A percentile compares a stretch with the other conserved stretches of the same genome.
Conservation (phyloP, 2,113 vertebrate genomes). For the Corapipo altera region DNA sequence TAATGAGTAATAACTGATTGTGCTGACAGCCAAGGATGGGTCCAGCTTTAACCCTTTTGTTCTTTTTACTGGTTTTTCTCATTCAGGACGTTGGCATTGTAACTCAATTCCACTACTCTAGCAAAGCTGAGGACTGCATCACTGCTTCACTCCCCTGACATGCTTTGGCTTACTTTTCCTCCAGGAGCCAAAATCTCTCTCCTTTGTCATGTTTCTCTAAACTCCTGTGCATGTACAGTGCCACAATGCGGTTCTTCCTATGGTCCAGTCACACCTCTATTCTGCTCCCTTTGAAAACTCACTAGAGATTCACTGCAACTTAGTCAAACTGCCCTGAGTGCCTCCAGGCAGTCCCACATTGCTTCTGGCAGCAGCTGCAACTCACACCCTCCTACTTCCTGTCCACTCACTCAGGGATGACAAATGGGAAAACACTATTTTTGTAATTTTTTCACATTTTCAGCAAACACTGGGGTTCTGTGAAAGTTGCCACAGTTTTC, state of each 20-base stretch:
- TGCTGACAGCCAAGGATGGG: neutral
- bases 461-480: neutral
- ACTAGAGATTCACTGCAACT: neutral
- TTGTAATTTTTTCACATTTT: neutral
- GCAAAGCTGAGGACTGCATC: neutral
- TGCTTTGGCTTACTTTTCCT: neutral
- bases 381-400: neutral
- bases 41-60: neutral
- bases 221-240: neutral
- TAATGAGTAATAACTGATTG: neutral
- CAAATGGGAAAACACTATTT: neutral
- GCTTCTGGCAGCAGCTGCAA: neutral
- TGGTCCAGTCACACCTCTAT: neutral
- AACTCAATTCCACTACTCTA: neutral
- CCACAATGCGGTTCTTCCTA: neutral
- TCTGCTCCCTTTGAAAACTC: neutral
- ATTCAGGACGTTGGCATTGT: neutral
- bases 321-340: neutral
- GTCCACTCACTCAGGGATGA: neutral
- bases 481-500: neutral
- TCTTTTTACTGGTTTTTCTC: neutral
- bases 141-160: neutral
- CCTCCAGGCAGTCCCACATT: accelerated
- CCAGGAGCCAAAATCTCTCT: neutral
- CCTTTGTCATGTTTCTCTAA: neutral